A percentile compares a stretch with the other conserved stretches of the same genome.
phyloP scores from a whole-genome alignment of 64 coral and sea anemone genomes.

The Montipora cactus region DNA sequence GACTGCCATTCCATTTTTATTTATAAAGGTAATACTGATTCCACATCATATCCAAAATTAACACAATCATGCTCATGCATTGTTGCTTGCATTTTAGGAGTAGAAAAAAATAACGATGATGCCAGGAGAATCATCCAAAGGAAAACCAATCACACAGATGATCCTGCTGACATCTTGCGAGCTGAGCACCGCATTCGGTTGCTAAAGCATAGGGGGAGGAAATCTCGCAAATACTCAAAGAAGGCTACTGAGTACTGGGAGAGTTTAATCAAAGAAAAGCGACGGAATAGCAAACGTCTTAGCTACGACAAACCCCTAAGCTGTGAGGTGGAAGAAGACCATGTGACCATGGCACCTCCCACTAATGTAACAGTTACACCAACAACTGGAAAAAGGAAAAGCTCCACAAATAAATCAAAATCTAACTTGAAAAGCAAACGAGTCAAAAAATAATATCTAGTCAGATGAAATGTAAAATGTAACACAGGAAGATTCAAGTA shows the following conservation, averaged over 20 bases:
- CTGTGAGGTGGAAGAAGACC: too few species aligned
- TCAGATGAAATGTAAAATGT: too few species aligned
- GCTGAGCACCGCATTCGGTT: not conserved
- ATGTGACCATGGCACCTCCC: too few species aligned
- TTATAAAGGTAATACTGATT: too few species aligned
- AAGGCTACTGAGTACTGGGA: not conserved
- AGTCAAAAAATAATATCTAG: too few species aligned
- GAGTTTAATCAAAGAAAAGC: not conserved
- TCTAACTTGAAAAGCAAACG: too few species aligned
- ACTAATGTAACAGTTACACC: too few species aligned
- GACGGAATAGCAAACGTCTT: not conserved
- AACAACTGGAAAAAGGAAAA: too few species aligned
- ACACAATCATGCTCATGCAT: not conserved
- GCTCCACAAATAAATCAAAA: too few species aligned
- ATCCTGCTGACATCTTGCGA: constrained; percentile 18
- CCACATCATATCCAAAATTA: not conserved
- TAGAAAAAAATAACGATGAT: constrained; percentile 37
- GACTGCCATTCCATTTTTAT: too few species aligned
- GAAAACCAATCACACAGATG: constrained; percentile 25
- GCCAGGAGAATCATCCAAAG: constrained; percentile 9
- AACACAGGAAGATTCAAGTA: too few species aligned
- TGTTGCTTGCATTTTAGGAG: not conserved
- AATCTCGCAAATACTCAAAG: not conserved
- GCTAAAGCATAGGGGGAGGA: not conserved
- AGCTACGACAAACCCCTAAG: too few species aligned